phyloP scores from a whole-genome alignment of 2,113 vertebrate genomes.

The Clupea harengus region DNA sequence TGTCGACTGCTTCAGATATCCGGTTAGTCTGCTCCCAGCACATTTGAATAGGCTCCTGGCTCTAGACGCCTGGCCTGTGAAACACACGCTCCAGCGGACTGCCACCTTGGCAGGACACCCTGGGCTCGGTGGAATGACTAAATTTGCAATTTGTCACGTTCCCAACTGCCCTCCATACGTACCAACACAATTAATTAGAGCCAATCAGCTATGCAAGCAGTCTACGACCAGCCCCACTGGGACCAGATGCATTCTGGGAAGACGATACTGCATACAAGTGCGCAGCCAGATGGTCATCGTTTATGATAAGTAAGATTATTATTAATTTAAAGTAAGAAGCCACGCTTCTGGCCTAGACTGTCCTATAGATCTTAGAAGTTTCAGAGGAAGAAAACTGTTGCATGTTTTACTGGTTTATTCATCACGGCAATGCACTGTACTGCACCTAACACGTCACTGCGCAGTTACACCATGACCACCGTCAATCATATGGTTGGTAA shows the following conservation, averaged over 20 bases:
- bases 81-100: not conserved
- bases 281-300: not conserved
- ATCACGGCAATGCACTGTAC: not conserved
- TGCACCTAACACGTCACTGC: not conserved
- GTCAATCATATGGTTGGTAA: not conserved
- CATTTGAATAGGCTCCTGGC: conserved; percentile 18
- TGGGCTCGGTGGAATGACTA: conserved; percentile 11
- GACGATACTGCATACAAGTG: not conserved
- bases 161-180: conserved; percentile 10
- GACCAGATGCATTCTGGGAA: not conserved
- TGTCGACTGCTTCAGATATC: conserved; percentile 9
- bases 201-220: not conserved
- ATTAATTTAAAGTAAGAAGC: not conserved
- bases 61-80: not conserved
- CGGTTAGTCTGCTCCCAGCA: conserved; percentile 3
- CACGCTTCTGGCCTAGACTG: not conserved
- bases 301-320: not conserved
- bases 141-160: conserved; percentile 16
- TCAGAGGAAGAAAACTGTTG: not conserved
- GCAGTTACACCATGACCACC: not conserved
- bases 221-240: not conserved
- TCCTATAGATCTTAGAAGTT: not conserved
- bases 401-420: not conserved
- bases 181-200: conserved; percentile 18
- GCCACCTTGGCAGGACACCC: not conserved